A percentile compares a stretch with the other conserved stretches of the same genome.
Conservation (phyloP, 2,888 invertebrate genomes). For the Troides helena region DNA sequence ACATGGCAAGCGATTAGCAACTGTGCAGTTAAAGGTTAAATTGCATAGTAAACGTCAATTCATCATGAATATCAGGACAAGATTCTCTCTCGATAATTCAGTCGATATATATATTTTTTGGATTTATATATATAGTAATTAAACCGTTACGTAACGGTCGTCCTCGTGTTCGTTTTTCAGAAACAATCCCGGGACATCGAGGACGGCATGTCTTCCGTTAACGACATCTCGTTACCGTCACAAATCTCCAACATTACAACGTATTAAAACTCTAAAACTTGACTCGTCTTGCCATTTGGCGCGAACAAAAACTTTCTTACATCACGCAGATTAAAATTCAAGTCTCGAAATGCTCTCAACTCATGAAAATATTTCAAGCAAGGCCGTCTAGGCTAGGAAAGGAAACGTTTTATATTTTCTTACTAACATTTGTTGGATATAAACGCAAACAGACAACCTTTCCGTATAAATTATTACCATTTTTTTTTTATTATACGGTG, state of each 20-base stretch:
- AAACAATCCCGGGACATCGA: slow-evolving; percentile 48
- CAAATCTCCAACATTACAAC: slow-evolving; percentile 76
- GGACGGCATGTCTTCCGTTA: slow-evolving; percentile 63
- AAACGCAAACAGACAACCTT: not conserved
- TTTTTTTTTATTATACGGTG: too few species aligned
- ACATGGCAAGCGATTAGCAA: too few species aligned
- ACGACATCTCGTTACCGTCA: slow-evolving; percentile 73
- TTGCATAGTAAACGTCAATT: too few species aligned
- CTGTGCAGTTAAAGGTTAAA: too few species aligned
- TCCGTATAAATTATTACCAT: not conserved
- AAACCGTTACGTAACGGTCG: slow-evolving; percentile 44
- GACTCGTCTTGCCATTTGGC: slow-evolving; percentile 68
- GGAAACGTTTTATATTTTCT: slow-evolving; percentile 3
- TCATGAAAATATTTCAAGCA: slow-evolving; percentile 38
- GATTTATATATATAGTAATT: slow-evolving; percentile 42
- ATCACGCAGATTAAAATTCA: slow-evolving; percentile 74
- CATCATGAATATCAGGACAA: too few species aligned
- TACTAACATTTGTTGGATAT: not conserved
- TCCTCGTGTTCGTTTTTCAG: slow-evolving; percentile 48
- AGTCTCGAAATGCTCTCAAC: slow-evolving; percentile 53
- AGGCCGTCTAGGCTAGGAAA: slow-evolving; percentile 27
- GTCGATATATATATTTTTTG: not conserved
- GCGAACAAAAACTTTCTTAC: slow-evolving; percentile 74
- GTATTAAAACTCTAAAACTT: slow-evolving; percentile 79
- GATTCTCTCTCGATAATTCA: too few species aligned